Percentiles rank a stretch among this genome's conserved stretches.
Evolutionary conservation across 1,140 invertebrate genomes (phyloP).

Genomic region (Apis florea): DNA sequence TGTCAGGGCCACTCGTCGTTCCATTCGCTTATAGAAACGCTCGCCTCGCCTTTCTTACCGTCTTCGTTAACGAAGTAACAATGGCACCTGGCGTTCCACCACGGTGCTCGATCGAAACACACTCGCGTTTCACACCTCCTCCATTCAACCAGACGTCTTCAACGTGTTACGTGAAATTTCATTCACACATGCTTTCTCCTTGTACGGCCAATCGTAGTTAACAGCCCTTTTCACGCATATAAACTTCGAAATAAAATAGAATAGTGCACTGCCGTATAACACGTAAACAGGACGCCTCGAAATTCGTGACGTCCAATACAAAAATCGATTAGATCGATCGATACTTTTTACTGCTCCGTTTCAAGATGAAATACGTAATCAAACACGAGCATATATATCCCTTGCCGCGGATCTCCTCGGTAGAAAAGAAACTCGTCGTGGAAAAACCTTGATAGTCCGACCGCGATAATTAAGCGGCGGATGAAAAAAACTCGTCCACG

Average conservation of each 20-base stretch:
- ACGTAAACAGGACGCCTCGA: no score
- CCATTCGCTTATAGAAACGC: slow-evolving; percentile 6
- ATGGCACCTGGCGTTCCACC: slow-evolving; percentile 2
- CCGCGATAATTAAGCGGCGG: not conserved
- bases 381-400: no score
- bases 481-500: not conserved
- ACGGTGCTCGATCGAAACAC: not conserved
- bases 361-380: no score
- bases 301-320: no score
- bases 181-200: not conserved
- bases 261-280: no score
- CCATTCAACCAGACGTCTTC: not conserved
- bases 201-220: no score
- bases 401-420: no score
- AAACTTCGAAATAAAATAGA: no score
- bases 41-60: not conserved
- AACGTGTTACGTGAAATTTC: not conserved
- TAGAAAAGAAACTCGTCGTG: not conserved
- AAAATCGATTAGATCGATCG: no score
- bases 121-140: not conserved
- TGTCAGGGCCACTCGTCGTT: slow-evolving; percentile 35
- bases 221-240: no score
- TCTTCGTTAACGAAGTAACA: slow-evolving; percentile 9
- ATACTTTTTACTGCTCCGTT: no score
- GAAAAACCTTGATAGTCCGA: no score